Base-by-base conservation (phyloP, 2,797 vertebrate genomes). In the Typhlichthys eigenmanni region DNA sequence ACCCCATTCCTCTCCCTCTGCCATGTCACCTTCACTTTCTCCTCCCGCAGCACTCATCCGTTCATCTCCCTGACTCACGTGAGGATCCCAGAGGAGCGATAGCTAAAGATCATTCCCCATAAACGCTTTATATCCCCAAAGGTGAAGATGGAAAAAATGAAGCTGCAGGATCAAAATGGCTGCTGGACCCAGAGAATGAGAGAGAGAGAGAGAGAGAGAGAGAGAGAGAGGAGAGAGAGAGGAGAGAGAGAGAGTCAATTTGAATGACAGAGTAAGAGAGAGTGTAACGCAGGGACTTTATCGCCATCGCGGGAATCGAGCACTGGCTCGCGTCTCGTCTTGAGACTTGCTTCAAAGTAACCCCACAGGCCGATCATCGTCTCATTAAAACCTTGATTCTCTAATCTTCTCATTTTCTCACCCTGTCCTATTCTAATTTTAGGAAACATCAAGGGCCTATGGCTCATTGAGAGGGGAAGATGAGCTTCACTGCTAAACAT, bases 41-140 rank as follows among this genome's bases (percentile, higher is more conserved):
- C 62, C 61, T 73, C 49, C 61, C 73, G 60, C 80, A 90, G 76
- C 79, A 74, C 71, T 74, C 75, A 80, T 85, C 80, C 69, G 75
- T 79, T 87, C 79, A 81, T 87, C 74, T 74, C 57, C 62, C 16
- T 59, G 69, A 74, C 60, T 78, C 71, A 62, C 55, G 69, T 63
- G 61, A 74, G 59, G 50, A 67, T 83, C 86, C 73, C 85, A 63
- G 64, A 78, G 74, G 82, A 84, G 47, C 29, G 62, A 71, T 69
- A 85, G 71, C 78, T 80, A 85, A 87, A 87, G 83, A 87, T 87
- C 80, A 78, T 68, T 82, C 74, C 70, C 71, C 78, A 71, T 83
- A 85, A 89, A 84, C 66, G 73, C 55, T 65, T 81, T 72, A 84
- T 84, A 79, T 67, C 80, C 76, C 85, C 14, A 77, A 74, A 75